phyloP scores from a whole-genome alignment of 2,888 invertebrate genomes.

The Halictus quadricinctus region DNA sequence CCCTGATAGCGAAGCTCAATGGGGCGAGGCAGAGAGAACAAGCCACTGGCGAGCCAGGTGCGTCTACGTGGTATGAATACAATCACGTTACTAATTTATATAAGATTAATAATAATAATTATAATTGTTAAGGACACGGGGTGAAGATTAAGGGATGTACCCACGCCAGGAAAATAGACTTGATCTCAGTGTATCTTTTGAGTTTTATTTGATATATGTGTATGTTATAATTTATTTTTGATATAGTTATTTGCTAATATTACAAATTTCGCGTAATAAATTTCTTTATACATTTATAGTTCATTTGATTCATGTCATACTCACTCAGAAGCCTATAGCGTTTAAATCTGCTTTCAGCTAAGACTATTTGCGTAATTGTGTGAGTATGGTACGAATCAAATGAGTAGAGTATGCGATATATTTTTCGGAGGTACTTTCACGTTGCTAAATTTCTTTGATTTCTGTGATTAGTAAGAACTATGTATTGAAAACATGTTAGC shows the following conservation, averaged over 20 bases:
- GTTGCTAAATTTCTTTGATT: background rate
- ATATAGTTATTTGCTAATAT: slow-evolving; percentile 47
- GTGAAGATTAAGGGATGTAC: slow-evolving; percentile 70
- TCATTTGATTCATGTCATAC: background rate
- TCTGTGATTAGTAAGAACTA: background rate
- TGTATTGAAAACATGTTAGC: slow-evolving; percentile 4
- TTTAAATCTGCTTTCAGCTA: background rate
- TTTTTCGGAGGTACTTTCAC: background rate
- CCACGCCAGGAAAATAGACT: slow-evolving; percentile 61
- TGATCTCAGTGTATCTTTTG: slow-evolving; percentile 61
- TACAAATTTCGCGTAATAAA: background rate
- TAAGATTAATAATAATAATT: slow-evolving; percentile 58
- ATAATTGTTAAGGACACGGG: slow-evolving; percentile 62
- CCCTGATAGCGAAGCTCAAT: slow-evolving; percentile 81
- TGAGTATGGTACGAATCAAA: background rate
- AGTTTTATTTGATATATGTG: slow-evolving; percentile 53
- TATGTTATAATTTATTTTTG: slow-evolving; percentile 49
- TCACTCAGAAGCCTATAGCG: background rate
- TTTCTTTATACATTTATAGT: background rate
- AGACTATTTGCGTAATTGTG: background rate
- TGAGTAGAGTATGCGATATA: background rate
- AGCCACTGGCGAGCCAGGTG: slow-evolving; percentile 82
- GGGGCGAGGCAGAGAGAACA: slow-evolving; percentile 82
- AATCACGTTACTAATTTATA: slow-evolving; percentile 78
- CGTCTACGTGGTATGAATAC: slow-evolving; percentile 81